phyloP scores from a whole-genome alignment of 2,797 vertebrate genomes.

The Staurois parvus region DNA sequence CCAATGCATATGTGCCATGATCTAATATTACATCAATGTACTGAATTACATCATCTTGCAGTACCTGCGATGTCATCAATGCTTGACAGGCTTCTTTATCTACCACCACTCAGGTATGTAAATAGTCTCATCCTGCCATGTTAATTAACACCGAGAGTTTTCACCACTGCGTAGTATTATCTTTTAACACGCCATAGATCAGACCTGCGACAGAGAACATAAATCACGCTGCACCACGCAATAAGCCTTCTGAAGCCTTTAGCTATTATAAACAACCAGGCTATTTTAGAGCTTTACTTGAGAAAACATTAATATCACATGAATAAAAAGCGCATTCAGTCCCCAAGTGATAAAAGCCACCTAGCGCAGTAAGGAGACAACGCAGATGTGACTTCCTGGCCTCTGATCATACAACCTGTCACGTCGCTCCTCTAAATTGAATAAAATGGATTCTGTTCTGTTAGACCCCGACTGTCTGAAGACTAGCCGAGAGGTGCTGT shows the following conservation, averaged over 20 bases:
- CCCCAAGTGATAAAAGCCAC: not conserved
- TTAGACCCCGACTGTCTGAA: conserved; percentile 11
- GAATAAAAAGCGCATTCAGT: not conserved
- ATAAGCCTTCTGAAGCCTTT: not conserved
- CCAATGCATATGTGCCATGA: too few species aligned
- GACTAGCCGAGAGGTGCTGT: conserved; percentile 1
- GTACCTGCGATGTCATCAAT: too few species aligned
- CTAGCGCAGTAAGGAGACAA: not conserved
- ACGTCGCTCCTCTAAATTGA: conserved; percentile 36
- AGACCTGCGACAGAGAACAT: not conserved
- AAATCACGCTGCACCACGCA: not conserved
- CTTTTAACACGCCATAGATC: not conserved
- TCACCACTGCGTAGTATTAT: not conserved
- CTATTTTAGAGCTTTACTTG: not conserved
- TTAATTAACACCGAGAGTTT: not conserved
- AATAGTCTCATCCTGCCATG: not conserved
- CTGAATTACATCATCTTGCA: not conserved
- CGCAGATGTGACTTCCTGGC: not conserved
- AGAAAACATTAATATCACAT: not conserved
- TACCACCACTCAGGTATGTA: not conserved
- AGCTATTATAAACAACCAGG: not conserved
- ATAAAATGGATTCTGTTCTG: conserved; percentile 48
- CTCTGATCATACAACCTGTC: conserved; percentile 26
- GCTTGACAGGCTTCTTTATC: too few species aligned
- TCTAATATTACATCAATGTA: not conserved